phyloP scores from a whole-genome alignment of 2,797 vertebrate genomes.

The Amazona finschi region DNA sequence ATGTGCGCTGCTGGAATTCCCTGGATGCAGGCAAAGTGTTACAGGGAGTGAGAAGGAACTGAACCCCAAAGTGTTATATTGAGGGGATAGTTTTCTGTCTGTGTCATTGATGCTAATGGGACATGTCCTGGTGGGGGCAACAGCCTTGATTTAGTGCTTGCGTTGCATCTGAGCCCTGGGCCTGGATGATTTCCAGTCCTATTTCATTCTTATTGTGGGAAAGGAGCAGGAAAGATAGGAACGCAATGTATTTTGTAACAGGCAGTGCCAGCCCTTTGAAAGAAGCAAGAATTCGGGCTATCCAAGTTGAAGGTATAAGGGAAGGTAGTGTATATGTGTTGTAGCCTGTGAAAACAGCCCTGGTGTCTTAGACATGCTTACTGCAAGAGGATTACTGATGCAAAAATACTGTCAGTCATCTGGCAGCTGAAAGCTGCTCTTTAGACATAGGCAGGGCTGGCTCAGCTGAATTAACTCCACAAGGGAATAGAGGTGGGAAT shows the following conservation, averaged over 20 bases:
- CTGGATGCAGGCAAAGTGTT: background rate
- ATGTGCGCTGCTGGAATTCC: background rate
- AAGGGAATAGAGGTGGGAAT: background rate
- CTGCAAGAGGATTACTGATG: background rate
- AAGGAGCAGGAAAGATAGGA: background rate
- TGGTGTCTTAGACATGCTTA: background rate
- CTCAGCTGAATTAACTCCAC: background rate
- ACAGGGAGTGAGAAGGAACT: background rate
- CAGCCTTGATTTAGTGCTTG: background rate
- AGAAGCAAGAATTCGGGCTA: background rate
- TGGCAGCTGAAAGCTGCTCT: background rate
- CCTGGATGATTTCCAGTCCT: background rate
- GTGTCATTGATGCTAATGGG: background rate
- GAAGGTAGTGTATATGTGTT: background rate
- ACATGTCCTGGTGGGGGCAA: background rate
- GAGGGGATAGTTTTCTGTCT: background rate
- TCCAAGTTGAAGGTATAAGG: background rate
- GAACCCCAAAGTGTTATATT: fast-evolving
- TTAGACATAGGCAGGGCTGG: background rate
- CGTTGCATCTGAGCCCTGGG: background rate
- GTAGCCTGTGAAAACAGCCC: background rate
- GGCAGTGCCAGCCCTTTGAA: background rate
- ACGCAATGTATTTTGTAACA: background rate
- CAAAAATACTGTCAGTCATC: background rate
- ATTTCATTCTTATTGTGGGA: background rate